Evolutionary conservation across 1,140 invertebrate genomes (phyloP), one percentile per base, ranked within the genome.

Genomic region (Drosophila mojavensis): DNA sequence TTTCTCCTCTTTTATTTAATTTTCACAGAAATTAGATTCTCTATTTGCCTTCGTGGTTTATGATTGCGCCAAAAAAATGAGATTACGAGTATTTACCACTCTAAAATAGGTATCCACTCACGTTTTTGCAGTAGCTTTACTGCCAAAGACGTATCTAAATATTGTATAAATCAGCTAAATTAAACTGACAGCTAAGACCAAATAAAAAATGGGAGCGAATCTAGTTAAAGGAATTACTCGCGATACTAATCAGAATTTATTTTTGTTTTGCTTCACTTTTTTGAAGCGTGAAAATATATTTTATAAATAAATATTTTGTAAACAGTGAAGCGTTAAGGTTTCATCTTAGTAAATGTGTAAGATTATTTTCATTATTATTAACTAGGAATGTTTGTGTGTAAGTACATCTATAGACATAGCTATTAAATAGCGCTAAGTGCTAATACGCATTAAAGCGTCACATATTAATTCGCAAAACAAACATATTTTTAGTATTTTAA

Each of bases 111-210:
- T 30, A 65, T 41, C 43, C 60, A 43, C 64, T 73, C 79, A 88
- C 71, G 82, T n/a, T 81, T 89, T 74, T 83, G 83, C 84, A 84
- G 84, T 80, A 43, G 79, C 79, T 88, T 79, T 56, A 51, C 20
- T 65, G 24, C 3, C 65, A 64, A 17, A 51, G 69, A 69, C 62
- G 15, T 45, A 53, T 54, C 64, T 65, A 65, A 65, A 65, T 59
- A 63, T 59, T 39, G 11, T 66, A 43, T 55, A 54, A 75, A 53
- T 56, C 30, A 61, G 43, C 24, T 13, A 30, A 59, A 56, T 43
- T 50, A 43, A 65, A 24, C 50, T 68, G 56, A 55, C 64, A 41
- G 36, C n/a, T 54, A 28, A 41, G 33, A 58, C 39, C 30, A 7
- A 5, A 70, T 17, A 30, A 33, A n/a, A 26, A n/a, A 53, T 45